Base-by-base conservation (phyloP, 1,140 invertebrate species). In the Physella acuta region DNA sequence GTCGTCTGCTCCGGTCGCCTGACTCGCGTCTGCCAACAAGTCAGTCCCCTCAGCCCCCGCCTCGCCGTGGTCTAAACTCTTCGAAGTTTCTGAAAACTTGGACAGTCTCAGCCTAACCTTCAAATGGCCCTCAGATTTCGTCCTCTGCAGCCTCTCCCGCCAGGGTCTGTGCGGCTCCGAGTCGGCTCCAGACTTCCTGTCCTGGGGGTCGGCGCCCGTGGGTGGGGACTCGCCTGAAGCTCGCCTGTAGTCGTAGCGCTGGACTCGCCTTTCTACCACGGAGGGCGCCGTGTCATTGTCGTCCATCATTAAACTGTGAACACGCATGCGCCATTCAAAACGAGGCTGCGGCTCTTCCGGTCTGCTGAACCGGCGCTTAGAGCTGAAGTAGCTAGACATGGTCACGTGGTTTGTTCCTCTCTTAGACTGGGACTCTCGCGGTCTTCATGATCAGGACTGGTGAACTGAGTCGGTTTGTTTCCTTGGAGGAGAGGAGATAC, bases 221-320 rank as follows among this genome's bases (percentile, higher is more conserved):
- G 26, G 8, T 11, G 28, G 16, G 8, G 53, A 14, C 24, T 11
- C 17, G 53, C 53, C 17, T 14, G 8, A 28, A 8, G 8, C 28
- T 3, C 58, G 58, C 17, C 24, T 11, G 3, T 4, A 4, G 31
- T 60, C 58, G 30, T 33, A 31, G 8, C 58, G 4, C 58, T 60
- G 58, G 16, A 16, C 3, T 44, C 39, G 30, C 16, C 39, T 5
- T 11, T 63, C 61, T 1, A 37, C 1, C n/a, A 30, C 4, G 3
- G 61, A 26, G 8, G 36, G 24, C 24, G 36, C n/a, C 3, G 3
- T 4, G 33, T 62, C 37, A 3, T 37, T 31, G 28, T 66, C 63
- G 33, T 55, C 51, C 63, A 66, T 68, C 65, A 68, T 68, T 17
- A 68, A 37, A 26, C 33, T 58, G 31, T 68, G 39, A 24, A 68